These are phyloP conservation scores for Zalophus californianus DNA, from an alignment of 2,797 vertebrate species.

Conservation along the genomic window DNA sequence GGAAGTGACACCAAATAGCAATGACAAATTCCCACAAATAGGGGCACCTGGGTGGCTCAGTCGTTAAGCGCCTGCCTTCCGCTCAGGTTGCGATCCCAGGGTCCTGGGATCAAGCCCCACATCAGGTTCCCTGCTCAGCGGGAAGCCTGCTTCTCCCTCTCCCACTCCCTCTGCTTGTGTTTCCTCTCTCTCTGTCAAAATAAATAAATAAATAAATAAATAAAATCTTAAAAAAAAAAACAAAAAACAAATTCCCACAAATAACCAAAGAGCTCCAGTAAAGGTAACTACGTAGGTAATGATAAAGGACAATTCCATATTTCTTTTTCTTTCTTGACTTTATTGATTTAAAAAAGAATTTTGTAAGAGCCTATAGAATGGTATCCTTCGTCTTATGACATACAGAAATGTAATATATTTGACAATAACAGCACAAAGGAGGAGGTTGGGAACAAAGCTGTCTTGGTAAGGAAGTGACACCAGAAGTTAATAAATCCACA, in stretches of 20 bases:
- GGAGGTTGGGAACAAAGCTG: background rate
- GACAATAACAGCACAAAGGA: background rate
- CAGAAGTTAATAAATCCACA: background rate
- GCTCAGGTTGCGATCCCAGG: too few relatives aligned
- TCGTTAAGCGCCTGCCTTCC: too few relatives aligned
- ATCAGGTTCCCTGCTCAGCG: too few relatives aligned
- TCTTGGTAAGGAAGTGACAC: background rate
- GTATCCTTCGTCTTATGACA: background rate
- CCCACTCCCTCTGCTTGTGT: too few relatives aligned
- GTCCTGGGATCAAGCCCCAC: too few relatives aligned
- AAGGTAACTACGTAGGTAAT: constrained; percentile 9
- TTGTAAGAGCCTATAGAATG: background rate
- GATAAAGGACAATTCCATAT: background rate
- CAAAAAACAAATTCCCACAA: background rate
- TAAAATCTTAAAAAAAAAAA: too few relatives aligned
- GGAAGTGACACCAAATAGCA: background rate
- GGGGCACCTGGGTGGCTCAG: too few relatives aligned
- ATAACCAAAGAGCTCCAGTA: background rate
- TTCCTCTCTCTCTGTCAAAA: too few relatives aligned
- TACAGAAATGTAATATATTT: constrained; percentile 10
- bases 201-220: too few relatives aligned
- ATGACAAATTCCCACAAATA: background rate
- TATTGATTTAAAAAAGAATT: constrained; percentile 50
- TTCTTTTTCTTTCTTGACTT: constrained; percentile 3
- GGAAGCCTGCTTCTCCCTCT: too few relatives aligned